Evolutionary conservation across 2,113 vertebrate species (phyloP), one percentile per base, ranked within the genome.

Genomic region (Hemicordylus capensis): DNA sequence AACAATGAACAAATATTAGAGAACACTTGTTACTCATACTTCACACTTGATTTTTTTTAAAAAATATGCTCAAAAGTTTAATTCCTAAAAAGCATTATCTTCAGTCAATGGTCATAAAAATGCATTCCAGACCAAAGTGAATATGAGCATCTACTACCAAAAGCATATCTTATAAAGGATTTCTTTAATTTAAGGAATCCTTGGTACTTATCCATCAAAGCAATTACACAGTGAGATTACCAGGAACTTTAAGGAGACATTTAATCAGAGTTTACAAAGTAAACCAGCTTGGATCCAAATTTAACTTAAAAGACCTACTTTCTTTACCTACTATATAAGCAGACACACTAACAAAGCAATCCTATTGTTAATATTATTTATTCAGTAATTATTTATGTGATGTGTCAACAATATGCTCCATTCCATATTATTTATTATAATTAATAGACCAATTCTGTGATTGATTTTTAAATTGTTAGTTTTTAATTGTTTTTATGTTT

Each of bases 191-290:
- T 34, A 81, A 54, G 59, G 17, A 28, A 44, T 61, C 26, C 39
- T 42, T 26, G 6, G 20, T 66, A 19, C 61, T 66, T 67, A 48
- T 59, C 76, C 39, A 42, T 9, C 42, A 51, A 2, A 80, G 61
- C 31, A 11, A 51, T 79, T 64, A 80, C 1, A 34, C 28, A 48
- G 19, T 48, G 46, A 51, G 78, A 51, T 51, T 66, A 59, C 51
- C 44, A 4, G 19, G 26, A 72, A 51, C 24, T 59, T 82, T 82
- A 59, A 82, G 17, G 28, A 31, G 19, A 28, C 37, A 58, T 81
- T 59, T 73, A 73, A 73, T 82, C 67, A 73, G 51, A 58, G 54
- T 59, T 82, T 82, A 73, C 26, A 72, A 9, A 81, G n/a, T 67
- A 81, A 42, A 42, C 20, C 70, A 81, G 14, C 17, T 10, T n/a